These are phyloP conservation scores for Centroberyx gerrardi DNA, from an alignment of 2,797 vertebrate genomes.

Conservation along the genomic window DNA sequence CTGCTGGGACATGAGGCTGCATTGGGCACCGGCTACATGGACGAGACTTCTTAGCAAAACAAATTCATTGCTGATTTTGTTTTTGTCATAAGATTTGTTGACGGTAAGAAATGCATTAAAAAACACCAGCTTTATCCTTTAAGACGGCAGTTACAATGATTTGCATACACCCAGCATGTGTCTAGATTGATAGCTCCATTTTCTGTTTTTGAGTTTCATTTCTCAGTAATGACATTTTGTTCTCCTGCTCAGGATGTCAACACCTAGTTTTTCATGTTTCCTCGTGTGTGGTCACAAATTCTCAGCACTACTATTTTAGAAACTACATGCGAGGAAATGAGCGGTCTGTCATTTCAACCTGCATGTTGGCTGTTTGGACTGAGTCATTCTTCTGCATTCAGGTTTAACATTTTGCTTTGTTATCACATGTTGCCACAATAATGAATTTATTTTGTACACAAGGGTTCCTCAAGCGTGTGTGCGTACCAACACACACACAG, in stretches of 20 bases:
- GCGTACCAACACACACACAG: constrained; percentile 6
- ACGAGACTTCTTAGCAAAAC: too few relatives aligned
- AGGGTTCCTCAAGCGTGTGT: not conserved
- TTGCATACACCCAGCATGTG: too few relatives aligned
- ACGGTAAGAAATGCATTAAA: too few relatives aligned
- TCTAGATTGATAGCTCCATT: too few relatives aligned
- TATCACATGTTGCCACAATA: constrained; percentile 54
- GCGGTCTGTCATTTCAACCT: not conserved
- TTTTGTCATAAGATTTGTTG: too few relatives aligned
- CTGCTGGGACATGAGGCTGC: too few relatives aligned
- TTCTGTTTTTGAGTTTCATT: too few relatives aligned
- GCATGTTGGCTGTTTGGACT: not conserved
- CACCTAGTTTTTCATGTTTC: not conserved
- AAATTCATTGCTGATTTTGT: too few relatives aligned
- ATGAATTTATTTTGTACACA: constrained; percentile 37
- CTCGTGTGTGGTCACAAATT: not conserved
- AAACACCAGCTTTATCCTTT: too few relatives aligned
- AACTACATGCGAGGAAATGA: not conserved
- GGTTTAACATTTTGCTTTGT: constrained; percentile 44
- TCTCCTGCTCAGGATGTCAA: not conserved
- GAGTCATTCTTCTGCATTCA: not conserved
- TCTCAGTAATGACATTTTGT: not conserved
- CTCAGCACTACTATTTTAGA: not conserved
- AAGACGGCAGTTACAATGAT: too few relatives aligned
- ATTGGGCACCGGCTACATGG: too few relatives aligned